phyloP scores from a whole-genome alignment of 2,797 vertebrate species.

The Neopelma chrysocephalum region DNA sequence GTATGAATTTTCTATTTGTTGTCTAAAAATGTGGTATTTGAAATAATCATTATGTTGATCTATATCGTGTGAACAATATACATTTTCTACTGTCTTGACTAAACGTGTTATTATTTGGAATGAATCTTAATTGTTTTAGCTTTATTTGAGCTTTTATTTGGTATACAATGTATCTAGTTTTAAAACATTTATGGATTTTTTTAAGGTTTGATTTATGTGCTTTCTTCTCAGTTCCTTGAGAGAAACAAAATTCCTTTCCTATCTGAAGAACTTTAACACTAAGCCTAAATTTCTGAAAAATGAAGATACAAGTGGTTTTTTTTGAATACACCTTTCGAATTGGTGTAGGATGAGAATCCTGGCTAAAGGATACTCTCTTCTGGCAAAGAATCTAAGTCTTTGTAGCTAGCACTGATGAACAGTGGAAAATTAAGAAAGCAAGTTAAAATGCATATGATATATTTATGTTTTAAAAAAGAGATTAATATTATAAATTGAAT shows the following conservation, averaged over 20 bases:
- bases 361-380: neutral
- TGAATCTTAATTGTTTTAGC: neutral
- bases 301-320: neutral
- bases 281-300: neutral
- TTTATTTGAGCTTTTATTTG: neutral
- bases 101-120: neutral
- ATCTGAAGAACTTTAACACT: neutral
- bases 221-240: neutral
- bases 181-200: neutral
- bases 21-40: neutral
- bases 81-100: neutral
- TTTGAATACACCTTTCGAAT: neutral
- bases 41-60: neutral
- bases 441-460: neutral
- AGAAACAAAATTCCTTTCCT: neutral
- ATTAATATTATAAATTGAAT: neutral
- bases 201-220: neutral
- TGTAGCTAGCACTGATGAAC: neutral
- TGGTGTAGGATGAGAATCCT: neutral
- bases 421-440: neutral
- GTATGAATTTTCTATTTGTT: neutral
- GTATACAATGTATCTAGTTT: neutral
- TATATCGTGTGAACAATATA: rapidly evolving
- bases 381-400: neutral
- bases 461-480: neutral